These are phyloP conservation scores for Achroia grisella DNA, from an alignment of 1,140 invertebrate species.

Conservation along the genomic window DNA sequence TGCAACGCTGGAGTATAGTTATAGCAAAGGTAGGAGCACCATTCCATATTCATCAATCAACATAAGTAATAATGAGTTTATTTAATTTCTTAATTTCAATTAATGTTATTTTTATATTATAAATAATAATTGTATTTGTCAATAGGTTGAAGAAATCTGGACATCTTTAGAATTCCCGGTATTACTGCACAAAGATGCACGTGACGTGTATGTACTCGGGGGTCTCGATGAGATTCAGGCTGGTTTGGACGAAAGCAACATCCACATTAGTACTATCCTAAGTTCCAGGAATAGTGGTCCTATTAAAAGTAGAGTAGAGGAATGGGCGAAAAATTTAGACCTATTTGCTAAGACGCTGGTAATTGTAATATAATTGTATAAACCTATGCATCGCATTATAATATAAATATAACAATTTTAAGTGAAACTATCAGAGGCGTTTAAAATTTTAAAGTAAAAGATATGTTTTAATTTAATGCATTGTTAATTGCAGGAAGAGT, in stretches of 20 bases:
- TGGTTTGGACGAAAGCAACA: constrained; percentile 88
- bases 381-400: too few species aligned
- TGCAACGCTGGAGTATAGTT: too few species aligned
- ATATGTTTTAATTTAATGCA: too few species aligned
- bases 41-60: too few species aligned
- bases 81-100: too few species aligned
- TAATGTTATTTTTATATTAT: not conserved
- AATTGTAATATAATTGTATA: constrained; percentile 8
- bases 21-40: too few species aligned
- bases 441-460: too few species aligned
- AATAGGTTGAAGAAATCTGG: constrained; percentile 87
- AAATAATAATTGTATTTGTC: constrained; percentile 11
- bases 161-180: constrained; percentile 84
- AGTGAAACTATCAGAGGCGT: too few species aligned
- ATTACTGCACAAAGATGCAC: constrained; percentile 83
- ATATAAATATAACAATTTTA: too few species aligned
- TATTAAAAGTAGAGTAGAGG: constrained; percentile 85
- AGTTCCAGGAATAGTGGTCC: constrained; percentile 88
- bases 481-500: constrained; percentile 80
- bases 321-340: constrained; percentile 84
- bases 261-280: constrained; percentile 88
- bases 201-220: constrained; percentile 88
- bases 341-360: constrained; percentile 85
- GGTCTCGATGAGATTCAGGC: constrained; percentile 88
- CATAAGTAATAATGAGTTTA: too few species aligned